Base-by-base conservation (phyloP, 2,113 vertebrate genomes). In the Alaudala cheleensis region DNA sequence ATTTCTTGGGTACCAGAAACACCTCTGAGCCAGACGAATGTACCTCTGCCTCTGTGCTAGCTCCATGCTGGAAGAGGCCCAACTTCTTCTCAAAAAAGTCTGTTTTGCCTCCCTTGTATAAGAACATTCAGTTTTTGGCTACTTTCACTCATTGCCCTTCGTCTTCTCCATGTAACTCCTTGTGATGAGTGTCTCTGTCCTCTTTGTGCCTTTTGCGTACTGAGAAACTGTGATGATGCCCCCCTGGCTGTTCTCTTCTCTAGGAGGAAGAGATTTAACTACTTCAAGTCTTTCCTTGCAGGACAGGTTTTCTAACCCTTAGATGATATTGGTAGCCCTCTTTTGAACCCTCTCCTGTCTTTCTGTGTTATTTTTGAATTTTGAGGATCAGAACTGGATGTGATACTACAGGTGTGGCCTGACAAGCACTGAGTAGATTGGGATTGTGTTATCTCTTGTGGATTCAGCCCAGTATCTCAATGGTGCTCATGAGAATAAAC, bases 171-270 rank as follows among this genome's bases (percentile, higher is more conserved):
- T 28, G 13, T 53, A 44, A 8, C 11, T 72, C 5, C 21, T 62
- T 51, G 19, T 61, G 29, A 51, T 2, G 1, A 58, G 5, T 16
- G 15, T 24, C 25, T 85, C 22, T 0, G 0, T 70, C 23, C 10
- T 45, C 21, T 74, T 51, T 70, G 15, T 45, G 10, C 9, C n/a
- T 71, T 81, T 65, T 37, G 65, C 47, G 10, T 71, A 29, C 21
- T 49, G 26, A 24, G 70, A 92, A 66, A 51, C 15, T 39, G 9
- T 39, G 42, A 39, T 24, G 17, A 61, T 9, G 14, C 11, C 11
- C 14, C 9, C 10, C 6, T 12, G 5, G 28, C 8, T 0, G 0
- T 44, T 72, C 31, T 44, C 13, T 54, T 69, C 24, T 45, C 39
- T 22, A 29, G 13, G 14, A 10, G 64, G 44, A 74, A 87, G 21